These are phyloP conservation scores for Agrotis clavis DNA, from an alignment of 2,888 invertebrate genomes.

Conservation along the genomic window DNA sequence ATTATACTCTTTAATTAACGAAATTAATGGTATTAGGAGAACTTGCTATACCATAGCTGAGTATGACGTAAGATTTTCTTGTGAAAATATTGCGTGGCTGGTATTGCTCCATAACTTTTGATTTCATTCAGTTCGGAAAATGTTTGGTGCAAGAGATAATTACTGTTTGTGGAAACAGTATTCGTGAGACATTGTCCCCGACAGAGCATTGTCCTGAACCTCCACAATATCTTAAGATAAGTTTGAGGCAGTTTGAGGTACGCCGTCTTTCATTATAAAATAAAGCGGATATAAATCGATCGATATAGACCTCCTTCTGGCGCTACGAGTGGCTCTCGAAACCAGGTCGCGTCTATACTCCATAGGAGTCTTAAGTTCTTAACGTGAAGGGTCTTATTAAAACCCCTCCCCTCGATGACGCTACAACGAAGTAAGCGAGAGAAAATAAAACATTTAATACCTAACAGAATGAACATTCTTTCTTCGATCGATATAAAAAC, in stretches of 20 bases:
- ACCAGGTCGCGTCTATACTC: conserved; percentile 58
- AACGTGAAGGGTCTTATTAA: conserved; percentile 69
- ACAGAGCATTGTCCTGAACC: conserved; percentile 40
- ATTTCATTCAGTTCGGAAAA: conserved; percentile 62
- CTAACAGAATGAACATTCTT: conserved; percentile 19
- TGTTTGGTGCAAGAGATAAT: conserved; percentile 35
- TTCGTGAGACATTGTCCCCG: background rate
- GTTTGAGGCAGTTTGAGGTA: conserved; percentile 23
- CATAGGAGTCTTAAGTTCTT: conserved; percentile 61
- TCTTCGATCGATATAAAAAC: conserved; percentile 19
- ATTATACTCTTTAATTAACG: conserved; percentile 43
- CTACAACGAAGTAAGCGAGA: conserved; percentile 48
- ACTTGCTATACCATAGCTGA: conserved; percentile 26
- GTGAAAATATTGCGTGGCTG: conserved; percentile 69
- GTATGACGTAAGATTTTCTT: conserved; percentile 60
- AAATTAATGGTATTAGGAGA: conserved; percentile 35
- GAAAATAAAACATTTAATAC: conserved; percentile 47
- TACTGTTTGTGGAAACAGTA: conserved; percentile 45
- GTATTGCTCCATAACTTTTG: conserved; percentile 59
- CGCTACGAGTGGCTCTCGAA: conserved; percentile 66
- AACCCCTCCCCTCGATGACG: conserved; percentile 62
- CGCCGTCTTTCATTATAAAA: conserved; percentile 33
- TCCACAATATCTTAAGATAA: conserved; percentile 13
- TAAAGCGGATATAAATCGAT: conserved; percentile 58
- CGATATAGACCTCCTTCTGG: conserved; percentile 60